phyloP scores from a whole-genome alignment of 1,140 invertebrate genomes.

The Eubasilissa regina region DNA sequence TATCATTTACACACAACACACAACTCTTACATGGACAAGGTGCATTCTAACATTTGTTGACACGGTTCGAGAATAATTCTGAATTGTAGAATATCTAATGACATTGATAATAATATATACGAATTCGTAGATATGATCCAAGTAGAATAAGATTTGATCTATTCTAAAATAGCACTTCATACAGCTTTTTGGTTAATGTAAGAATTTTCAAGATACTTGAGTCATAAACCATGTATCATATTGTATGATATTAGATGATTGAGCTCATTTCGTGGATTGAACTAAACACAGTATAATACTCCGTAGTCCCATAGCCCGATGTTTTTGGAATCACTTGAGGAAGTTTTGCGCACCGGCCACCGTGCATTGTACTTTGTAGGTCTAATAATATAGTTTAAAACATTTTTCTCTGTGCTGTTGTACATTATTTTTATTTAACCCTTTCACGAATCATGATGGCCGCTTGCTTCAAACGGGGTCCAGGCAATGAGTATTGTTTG shows the following conservation, averaged over 20 bases:
- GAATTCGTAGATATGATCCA: too few species aligned
- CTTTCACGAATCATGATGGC: conserved; percentile 7
- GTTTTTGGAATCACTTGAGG: conserved; percentile 47
- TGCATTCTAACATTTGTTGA: not conserved
- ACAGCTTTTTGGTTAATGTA: too few species aligned
- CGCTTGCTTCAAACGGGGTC: not conserved
- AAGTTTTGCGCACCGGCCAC: conserved; percentile 36
- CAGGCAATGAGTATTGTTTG: conserved; percentile 12
- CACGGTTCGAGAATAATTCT: too few species aligned
- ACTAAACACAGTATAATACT: conserved; percentile 13
- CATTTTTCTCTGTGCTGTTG: conserved; percentile 21
- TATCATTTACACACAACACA: not conserved
- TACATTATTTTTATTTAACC: conserved; percentile 21
- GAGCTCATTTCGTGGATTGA: not conserved
- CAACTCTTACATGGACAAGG: not conserved
- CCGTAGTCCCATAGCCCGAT: conserved; percentile 41
- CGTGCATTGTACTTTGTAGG: conserved; percentile 21
- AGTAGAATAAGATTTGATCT: too few species aligned
- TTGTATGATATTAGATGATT: not conserved
- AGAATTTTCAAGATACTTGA: not conserved
- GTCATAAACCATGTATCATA: conserved; percentile 30
- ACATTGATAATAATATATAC: too few species aligned
- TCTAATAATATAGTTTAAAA: conserved; percentile 37
- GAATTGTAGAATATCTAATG: too few species aligned
- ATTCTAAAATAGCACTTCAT: too few species aligned